phyloP scores from a whole-genome alignment of 2,113 vertebrate species.

The Hepsetus odoe region DNA sequence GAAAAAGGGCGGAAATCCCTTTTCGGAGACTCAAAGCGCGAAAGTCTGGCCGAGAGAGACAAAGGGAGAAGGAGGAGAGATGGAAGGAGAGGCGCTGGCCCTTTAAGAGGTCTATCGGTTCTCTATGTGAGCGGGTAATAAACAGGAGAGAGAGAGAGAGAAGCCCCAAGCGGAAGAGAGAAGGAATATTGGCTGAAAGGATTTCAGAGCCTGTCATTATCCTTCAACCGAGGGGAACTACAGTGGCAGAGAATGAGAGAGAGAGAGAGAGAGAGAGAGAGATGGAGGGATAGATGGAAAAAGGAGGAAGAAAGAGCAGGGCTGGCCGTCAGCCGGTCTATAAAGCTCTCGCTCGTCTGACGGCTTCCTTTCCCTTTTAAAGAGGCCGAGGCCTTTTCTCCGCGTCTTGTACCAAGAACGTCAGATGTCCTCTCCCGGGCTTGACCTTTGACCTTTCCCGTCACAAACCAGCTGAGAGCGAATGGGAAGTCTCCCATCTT shows the following conservation, averaged over 20 bases:
- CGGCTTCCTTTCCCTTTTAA: conserved; percentile 60
- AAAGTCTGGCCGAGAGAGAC: conserved; percentile 57
- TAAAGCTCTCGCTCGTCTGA: conserved; percentile 62
- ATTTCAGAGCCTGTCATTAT: conserved; percentile 84
- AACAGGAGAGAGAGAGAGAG: conserved; percentile 62
- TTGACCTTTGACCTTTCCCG: conserved; percentile 3
- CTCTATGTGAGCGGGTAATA: too few species aligned
- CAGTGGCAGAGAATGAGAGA: conserved; percentile 66
- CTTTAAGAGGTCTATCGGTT: too few species aligned
- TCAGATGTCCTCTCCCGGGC: not conserved
- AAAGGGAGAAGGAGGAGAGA: conserved; percentile 44
- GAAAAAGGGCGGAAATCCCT: not conserved
- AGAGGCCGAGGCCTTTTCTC: conserved; percentile 37
- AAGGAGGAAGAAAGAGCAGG: conserved; percentile 53
- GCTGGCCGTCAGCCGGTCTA: conserved; percentile 57
- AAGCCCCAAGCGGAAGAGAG: conserved; percentile 14
- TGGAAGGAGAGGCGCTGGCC: conserved; percentile 61
- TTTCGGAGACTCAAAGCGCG: not conserved
- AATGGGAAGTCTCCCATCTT: not conserved
- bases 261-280: conserved; percentile 61
- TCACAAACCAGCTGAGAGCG: conserved; percentile 17
- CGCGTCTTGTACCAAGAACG: conserved; percentile 2
- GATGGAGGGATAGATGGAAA: conserved; percentile 54
- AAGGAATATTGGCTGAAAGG: conserved; percentile 63
- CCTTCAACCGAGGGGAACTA: conserved; percentile 84